phyloP scores from a whole-genome alignment of 2,113 vertebrate genomes.

The Rhynchomys soricoides region DNA sequence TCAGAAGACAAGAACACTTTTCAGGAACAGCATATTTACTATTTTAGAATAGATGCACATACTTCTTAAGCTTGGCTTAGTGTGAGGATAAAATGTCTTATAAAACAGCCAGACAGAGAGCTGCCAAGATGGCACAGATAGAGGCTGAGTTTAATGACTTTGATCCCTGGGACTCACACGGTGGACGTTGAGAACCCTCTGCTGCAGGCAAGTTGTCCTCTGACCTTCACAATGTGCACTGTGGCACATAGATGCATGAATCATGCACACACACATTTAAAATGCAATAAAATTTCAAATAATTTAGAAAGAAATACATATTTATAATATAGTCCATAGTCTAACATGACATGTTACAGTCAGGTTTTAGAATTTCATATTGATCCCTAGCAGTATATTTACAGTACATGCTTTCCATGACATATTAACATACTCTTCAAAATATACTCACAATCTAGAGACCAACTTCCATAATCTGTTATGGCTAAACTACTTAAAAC shows the following conservation, averaged over 20 bases:
- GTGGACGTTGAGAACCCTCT: not conserved
- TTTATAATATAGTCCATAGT: not conserved
- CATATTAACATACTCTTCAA: not conserved
- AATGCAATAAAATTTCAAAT: not conserved
- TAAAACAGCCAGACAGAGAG: not conserved
- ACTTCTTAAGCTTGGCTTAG: not conserved
- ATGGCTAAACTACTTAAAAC: not conserved
- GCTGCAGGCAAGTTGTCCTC: not conserved
- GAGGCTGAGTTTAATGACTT: not conserved
- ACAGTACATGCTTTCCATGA: not conserved
- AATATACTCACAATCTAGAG: not conserved
- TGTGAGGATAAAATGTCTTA: not conserved
- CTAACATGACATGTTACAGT: constrained; percentile 2
- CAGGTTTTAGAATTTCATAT: not conserved
- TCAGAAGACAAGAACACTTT: not conserved
- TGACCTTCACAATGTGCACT: too few relatives aligned
- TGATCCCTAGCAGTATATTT: not conserved
- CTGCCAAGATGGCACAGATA: too few relatives aligned
- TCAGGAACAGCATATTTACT: not conserved
- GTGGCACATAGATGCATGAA: not conserved
- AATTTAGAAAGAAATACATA: not conserved
- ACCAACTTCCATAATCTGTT: not conserved
- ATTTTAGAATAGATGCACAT: not conserved
- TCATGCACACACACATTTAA: not conserved
- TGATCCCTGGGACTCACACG: not conserved